These are phyloP conservation scores for Drosophila mayri DNA, from an alignment of 1,140 invertebrate species.

Conservation along the genomic window DNA sequence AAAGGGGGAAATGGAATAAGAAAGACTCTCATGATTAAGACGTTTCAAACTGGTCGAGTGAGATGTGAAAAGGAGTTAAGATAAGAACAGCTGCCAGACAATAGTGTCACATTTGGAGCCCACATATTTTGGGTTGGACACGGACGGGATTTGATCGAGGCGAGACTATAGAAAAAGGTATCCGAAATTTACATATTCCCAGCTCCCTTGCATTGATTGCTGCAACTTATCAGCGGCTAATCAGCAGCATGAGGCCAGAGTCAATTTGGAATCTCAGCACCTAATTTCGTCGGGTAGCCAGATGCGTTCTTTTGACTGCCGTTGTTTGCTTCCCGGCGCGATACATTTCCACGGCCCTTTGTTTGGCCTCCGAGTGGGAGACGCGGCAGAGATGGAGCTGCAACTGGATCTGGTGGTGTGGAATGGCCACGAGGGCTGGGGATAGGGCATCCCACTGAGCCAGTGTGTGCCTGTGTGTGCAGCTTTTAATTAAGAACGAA, in stretches of 20 bases:
- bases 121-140: conserved; percentile 44
- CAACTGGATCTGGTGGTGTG: conserved; percentile 8
- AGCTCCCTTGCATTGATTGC: conserved; percentile 72
- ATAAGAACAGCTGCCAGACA: conserved; percentile 55
- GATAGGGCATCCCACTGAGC: conserved; percentile 57
- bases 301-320: conserved; percentile 43
- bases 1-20: conserved; percentile 9
- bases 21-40: conserved; percentile 59
- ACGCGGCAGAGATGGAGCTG: conserved; percentile 22
- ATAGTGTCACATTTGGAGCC: conserved; percentile 70
- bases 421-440: neutral
- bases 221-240: conserved; percentile 79
- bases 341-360: conserved; percentile 67
- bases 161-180: conserved; percentile 20
- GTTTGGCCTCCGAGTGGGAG: conserved; percentile 43
- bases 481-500: conserved; percentile 77
- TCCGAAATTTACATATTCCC: conserved; percentile 64
- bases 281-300: conserved; percentile 65
- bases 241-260: conserved; percentile 69
- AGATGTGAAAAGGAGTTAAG: conserved; percentile 27
- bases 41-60: conserved; percentile 46
- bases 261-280: conserved; percentile 78
- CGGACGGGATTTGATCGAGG: neutral
- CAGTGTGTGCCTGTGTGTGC: conserved; percentile 24
- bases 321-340: conserved; percentile 45